A percentile compares a stretch with the other conserved stretches of the same genome.
Evolutionary conservation across 1,140 invertebrate species (phyloP).

Genomic region (Lepidostoma basale): DNA sequence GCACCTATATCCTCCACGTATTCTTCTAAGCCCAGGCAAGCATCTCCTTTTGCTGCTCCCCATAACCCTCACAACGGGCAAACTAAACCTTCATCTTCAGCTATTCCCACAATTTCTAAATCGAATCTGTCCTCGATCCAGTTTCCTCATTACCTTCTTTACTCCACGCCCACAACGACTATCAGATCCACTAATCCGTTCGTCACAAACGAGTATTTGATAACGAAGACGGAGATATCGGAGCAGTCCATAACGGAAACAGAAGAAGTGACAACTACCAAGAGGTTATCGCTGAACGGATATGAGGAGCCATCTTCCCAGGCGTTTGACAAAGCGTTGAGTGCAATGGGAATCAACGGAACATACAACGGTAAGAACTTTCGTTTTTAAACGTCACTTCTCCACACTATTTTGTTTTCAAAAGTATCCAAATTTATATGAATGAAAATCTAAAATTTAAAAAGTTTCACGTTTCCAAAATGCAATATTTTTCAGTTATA

Average conservation of each 20-base stretch:
- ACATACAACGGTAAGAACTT: constrained; percentile 24
- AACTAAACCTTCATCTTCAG: neutral
- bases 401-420: too few species aligned
- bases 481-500: too few species aligned
- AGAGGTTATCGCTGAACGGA: constrained; percentile 56
- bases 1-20: constrained; percentile 9
- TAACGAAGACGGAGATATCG: constrained; percentile 49
- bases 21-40: constrained; percentile 3
- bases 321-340: constrained; percentile 5
- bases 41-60: constrained; percentile 11
- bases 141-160: constrained; percentile 23
- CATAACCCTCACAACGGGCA: neutral
- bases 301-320: constrained; percentile 20
- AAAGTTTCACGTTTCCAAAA: too few species aligned
- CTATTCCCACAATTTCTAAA: constrained; percentile 3
- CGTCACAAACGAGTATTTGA: constrained; percentile 39
- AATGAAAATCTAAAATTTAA: too few species aligned
- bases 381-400: too few species aligned
- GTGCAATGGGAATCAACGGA: constrained; percentile 33
- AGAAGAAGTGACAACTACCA: constrained; percentile 59
- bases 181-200: constrained; percentile 38
- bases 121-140: neutral
- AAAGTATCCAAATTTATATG: too few species aligned
- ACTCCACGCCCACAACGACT: constrained; percentile 21
- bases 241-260: constrained; percentile 57